phyloP scores from a whole-genome alignment of 2,888 invertebrate genomes.

The Mycalesis mineus region DNA sequence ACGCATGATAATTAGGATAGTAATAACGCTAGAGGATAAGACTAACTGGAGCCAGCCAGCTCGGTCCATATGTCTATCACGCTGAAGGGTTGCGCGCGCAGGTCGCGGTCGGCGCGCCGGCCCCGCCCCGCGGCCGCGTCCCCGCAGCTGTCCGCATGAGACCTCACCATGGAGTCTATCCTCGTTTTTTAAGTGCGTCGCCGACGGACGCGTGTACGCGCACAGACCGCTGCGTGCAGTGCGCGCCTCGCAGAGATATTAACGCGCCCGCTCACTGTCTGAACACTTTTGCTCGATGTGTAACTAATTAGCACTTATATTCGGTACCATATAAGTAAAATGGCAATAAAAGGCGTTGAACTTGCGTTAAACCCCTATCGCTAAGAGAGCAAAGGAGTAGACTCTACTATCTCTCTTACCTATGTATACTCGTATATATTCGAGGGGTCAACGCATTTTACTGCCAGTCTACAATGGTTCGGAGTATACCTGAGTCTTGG shows the following conservation, averaged over 20 bases:
- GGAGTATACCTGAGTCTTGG: no score
- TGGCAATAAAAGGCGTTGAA: no score
- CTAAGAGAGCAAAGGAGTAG: no score
- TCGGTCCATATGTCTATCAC: slow-evolving; percentile 65
- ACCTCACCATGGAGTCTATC: slow-evolving; percentile 88
- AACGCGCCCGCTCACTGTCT: slow-evolving; percentile 39
- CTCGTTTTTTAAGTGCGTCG: slow-evolving; percentile 81
- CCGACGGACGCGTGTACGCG: slow-evolving; percentile 35
- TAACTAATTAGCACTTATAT: no score
- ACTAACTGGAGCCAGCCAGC: slow-evolving; percentile 22
- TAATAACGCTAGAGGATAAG: neutral
- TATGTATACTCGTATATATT: no score
- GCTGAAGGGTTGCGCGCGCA: slow-evolving; percentile 62
- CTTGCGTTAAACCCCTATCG: no score
- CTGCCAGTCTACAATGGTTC: no score
- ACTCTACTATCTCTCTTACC: no score
- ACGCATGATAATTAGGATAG: neutral
- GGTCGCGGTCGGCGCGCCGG: slow-evolving; percentile 53
- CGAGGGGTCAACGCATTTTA: no score
- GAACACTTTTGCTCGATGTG: slow-evolving; percentile 4
- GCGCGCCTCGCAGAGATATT: slow-evolving; percentile 45
- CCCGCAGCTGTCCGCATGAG: slow-evolving; percentile 80
- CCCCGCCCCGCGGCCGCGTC: slow-evolving; percentile 43
- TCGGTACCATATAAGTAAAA: no score
- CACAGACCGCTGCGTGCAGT: slow-evolving; percentile 38